Base-by-base conservation (phyloP, 2,888 invertebrate genomes). In the Antitype chi region DNA sequence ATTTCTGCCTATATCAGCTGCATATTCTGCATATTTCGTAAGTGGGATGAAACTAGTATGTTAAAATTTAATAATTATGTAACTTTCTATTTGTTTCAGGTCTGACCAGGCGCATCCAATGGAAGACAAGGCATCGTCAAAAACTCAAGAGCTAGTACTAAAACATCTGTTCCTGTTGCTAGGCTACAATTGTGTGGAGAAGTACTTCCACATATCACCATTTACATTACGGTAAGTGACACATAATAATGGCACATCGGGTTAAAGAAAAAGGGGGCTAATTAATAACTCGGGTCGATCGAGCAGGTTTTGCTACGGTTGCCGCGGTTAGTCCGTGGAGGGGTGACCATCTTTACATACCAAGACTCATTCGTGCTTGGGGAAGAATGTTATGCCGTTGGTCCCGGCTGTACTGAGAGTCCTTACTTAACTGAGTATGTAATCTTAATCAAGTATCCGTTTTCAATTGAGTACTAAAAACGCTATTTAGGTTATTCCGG, bases 161-260 rank as follows among this genome's bases (percentile, higher is more conserved):
- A 97, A 98, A 49, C 99, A 99, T 94, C 96, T 99, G 76, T 99
- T 99, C 94, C 97, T 99, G 38, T 96, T 99, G 20, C 97, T 99
- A 38, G 99, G 99, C 0, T 99, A 99, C 95, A 99, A 99, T 94
- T 98, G 98, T 87, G 98, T 98, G 70, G 99, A 99, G 91, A 98
- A 98, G 91, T 98, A 98, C 59, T 99, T 99, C 92, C 99, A 99
- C 90, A 97, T 99, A n/a, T 98, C 99, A 9, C 99, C 99, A 0
- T 97, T 98, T 74, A 97, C 98, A 80, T 95, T 99, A 71, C 97
- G 99, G 98, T 98, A 92, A 86, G 84, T 71, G 0, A 32, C 17
- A 25, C 17, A 25, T 7, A 57, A 53, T 55, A 55, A 55, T n/a
- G n/a, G 55, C 55, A 55, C n/a, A 55, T 55, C 55, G 55, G 5